Base-by-base conservation (phyloP, 2,113 vertebrate species). In the Gadus chalcogrammus region DNA sequence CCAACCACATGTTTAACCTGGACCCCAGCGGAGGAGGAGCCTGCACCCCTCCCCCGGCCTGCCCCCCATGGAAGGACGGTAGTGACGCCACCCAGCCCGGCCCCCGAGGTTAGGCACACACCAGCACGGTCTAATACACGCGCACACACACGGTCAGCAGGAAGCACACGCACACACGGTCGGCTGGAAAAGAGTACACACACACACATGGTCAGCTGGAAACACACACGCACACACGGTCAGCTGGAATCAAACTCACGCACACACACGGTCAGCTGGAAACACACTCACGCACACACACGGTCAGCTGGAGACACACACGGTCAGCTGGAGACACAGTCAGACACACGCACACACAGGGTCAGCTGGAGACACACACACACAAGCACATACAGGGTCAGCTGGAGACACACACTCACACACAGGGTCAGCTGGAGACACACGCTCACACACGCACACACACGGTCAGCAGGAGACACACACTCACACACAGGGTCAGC, bases 1-100 rank as follows among this genome's bases (percentile, higher is more conserved):
- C 94, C 86, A 95, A 94, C 90, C 95, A 94, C 87, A 93, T 96
- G 93, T 88, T 96, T 91, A 94, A 93, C 80, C 90, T 95, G 91
- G 95, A 96, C 89, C 92, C 93, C 60, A 91, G 92, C 83, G 93
- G 92, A 83, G 93, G 92, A 81, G 88, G 91, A 73, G 83, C 93
- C 73, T 93, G 95, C 78, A 87, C 91, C 77, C 88, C 91, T 13
- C 76, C 83, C 71, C 90, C 92, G 4, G 91, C 94, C 90, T 92
- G 86, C 81, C 93, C 94, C 72, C 81, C 93, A 74, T 98, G 96
- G 96, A 94, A 94, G 90, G 93, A 95, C 69, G 88, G 89, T 28
- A 89, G 93, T 82, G 92, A 92, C 27, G 86, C 84, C 67, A 87
- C 92, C 76, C 91, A 93, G 82, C 83, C 84, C 17, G 84, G 84